Evolutionary conservation across 2,797 vertebrate genomes (phyloP), one percentile per base, ranked within the genome.

Genomic region (Anguilla marmorata): DNA sequence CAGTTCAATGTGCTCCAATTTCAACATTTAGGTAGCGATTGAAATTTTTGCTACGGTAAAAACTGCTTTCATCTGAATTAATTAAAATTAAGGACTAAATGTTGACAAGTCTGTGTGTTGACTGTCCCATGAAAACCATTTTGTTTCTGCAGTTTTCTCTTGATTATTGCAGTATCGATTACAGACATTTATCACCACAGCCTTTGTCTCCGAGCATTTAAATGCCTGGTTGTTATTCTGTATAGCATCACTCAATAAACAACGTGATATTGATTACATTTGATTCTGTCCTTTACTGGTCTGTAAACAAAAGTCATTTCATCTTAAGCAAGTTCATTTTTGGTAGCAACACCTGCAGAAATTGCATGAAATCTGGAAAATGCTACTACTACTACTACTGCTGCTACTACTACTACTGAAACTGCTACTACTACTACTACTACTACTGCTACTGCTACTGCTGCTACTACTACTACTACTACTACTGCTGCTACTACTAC

Each of bases 121-220:
- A 50, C 79, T 8, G n/a, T 82, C 21, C 79, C 24, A 21, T 82
- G 79, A 11, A 82, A 45, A 50, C 50, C 21, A 50, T 82, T 82
- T 50, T 82, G 79, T 50, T 45, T 6, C 37, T 80, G 76, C 21
- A 48, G 76, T 80, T 80, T 80, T 82, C 45, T 50, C 79, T 24
- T 82, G 41, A 82, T 82, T n/a, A 48, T 50, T 82, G 45, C 11
- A n/a, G 21, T 50, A 82, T 82, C 21, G 79, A 82, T 82, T 82
- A 1, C 8, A 45, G 21, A 9, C 45, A 6, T 45, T 82, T 50
- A 82, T 82, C 21, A 50, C 74, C 74, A 21, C 37, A 7, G 5
- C 0, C 33, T 21, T 16, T 79, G 33, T 3, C 27, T 45, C 74
- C 45, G 33, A 19, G 14, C 45, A 82, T 82, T 82, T 50, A 50